These are phyloP conservation scores for Gymnoscopelus braueri DNA, from an alignment of 2,797 vertebrate genomes.

Conservation along the genomic window DNA sequence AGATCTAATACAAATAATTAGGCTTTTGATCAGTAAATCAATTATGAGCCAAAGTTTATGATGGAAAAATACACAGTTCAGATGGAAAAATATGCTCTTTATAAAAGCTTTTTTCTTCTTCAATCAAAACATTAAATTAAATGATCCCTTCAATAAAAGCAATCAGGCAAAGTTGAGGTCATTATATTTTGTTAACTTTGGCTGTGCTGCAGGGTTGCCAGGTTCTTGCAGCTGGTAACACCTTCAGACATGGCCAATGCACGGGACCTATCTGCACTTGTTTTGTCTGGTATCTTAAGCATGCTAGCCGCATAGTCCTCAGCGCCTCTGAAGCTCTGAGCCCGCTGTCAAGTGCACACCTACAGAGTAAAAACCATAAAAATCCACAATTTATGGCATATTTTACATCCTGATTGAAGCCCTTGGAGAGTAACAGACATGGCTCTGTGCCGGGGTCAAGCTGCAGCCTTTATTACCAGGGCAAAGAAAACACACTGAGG, in stretches of 20 bases:
- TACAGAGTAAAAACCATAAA: constrained; percentile 14
- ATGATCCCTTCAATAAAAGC: constrained; percentile 28
- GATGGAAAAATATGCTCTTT: constrained; percentile 9
- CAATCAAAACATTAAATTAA: constrained; percentile 31
- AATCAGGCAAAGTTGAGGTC: constrained; percentile 26
- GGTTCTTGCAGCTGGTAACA: constrained; percentile 13
- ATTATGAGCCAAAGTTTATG: not conserved
- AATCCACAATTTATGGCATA: constrained; percentile 39
- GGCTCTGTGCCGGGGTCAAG: constrained; percentile 52
- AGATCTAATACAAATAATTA: no score
- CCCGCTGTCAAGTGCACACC: constrained; percentile 17
- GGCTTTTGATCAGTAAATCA: not conserved
- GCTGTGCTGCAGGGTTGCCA: constrained; percentile 22
- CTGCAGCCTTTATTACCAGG: constrained; percentile 66
- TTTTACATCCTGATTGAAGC: constrained; percentile 53
- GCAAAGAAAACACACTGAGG: constrained; percentile 71
- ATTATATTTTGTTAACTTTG: constrained; percentile 41
- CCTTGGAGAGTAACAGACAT: constrained; percentile 43
- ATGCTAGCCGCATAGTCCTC: constrained; percentile 16
- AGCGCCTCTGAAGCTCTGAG: constrained; percentile 8
- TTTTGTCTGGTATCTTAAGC: not conserved
- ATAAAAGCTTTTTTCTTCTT: constrained; percentile 11
- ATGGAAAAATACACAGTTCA: constrained; percentile 7
- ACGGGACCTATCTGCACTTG: constrained; percentile 17
- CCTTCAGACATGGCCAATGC: constrained; percentile 24